Conservation (phyloP, 1,140 invertebrate genomes). For the Grapholita molesta region DNA sequence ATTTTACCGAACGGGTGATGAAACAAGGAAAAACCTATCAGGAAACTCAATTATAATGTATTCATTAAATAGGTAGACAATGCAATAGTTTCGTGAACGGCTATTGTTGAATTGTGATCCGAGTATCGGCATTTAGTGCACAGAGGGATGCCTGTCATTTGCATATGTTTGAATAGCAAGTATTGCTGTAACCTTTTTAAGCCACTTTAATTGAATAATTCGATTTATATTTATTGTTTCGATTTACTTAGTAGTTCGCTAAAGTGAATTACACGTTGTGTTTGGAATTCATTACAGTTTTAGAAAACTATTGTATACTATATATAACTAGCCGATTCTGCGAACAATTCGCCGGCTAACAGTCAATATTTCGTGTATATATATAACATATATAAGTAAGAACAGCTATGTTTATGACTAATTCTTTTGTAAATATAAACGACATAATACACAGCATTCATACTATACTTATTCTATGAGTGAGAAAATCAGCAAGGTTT, state of each 20-base stretch:
- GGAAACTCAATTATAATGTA: neutral
- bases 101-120: slow-evolving; percentile 76
- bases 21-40: neutral
- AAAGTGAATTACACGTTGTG: slow-evolving; percentile 13
- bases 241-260: slow-evolving; percentile 53
- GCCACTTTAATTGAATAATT: slow-evolving; percentile 76
- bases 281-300: neutral
- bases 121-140: slow-evolving; percentile 76
- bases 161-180: slow-evolving; percentile 78
- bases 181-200: slow-evolving; percentile 66
- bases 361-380: too few species aligned
- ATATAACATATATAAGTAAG: too few species aligned
- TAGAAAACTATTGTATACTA: too few species aligned
- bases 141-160: slow-evolving; percentile 76
- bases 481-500: too few species aligned
- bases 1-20: neutral
- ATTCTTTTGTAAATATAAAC: too few species aligned
- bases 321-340: too few species aligned
- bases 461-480: too few species aligned
- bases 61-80: slow-evolving; percentile 35
- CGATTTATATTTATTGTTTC: slow-evolving; percentile 69
- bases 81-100: slow-evolving; percentile 67
- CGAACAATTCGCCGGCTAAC: too few species aligned
- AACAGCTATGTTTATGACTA: too few species aligned
- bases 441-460: too few species aligned